Conservation (phyloP, 2,797 vertebrate species). For the Xyrichtys novacula region DNA sequence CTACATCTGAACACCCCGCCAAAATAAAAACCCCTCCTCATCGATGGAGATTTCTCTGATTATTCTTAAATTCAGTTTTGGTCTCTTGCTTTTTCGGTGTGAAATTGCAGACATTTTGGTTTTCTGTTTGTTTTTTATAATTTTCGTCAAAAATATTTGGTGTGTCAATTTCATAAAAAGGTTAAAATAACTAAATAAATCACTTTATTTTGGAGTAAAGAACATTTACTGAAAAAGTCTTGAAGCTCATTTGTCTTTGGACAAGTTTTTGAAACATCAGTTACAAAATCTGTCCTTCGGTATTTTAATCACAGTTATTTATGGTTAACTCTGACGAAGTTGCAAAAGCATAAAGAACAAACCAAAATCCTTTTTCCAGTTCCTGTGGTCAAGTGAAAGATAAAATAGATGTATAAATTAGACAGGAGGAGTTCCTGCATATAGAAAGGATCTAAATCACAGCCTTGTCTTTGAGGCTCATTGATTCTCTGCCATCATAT, state of each 20-base stretch:
- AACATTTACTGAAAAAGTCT: no score
- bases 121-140: no score
- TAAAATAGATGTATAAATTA: conserved; percentile 30
- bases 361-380: conserved; percentile 27
- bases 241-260: no score
- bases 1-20: conserved; percentile 10
- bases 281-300: conserved; percentile 26
- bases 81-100: no score
- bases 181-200: no score
- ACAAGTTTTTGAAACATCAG: conserved; percentile 5
- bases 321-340: conserved; percentile 9
- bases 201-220: no score
- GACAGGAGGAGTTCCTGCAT: conserved; percentile 48
- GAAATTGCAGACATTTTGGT: no score
- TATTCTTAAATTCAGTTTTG: no score
- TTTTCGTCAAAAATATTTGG: no score
- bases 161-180: no score
- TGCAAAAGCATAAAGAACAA: conserved; percentile 4
- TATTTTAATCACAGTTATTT: conserved; percentile 18
- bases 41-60: no score
- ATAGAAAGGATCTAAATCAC: conserved; percentile 68
- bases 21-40: background rate
- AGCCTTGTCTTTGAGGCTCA: conserved; percentile 70
- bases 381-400: conserved; percentile 36
- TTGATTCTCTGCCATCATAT: conserved; percentile 79